Evolutionary conservation across 2,888 invertebrate species (phyloP), one percentile per base, ranked within the genome.

Genomic region (Cetonia aurata): DNA sequence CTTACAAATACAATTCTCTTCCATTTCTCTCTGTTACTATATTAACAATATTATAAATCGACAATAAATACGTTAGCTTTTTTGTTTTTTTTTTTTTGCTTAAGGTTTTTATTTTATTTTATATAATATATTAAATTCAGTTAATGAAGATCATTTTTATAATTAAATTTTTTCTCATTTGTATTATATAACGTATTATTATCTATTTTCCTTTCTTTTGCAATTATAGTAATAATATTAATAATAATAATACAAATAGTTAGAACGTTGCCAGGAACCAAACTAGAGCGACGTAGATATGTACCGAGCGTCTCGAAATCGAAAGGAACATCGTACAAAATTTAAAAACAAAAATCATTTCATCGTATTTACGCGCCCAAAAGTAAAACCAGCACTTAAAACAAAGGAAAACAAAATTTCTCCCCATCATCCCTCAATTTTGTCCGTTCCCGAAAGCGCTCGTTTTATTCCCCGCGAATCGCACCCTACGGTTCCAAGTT

Each of bases 1-100:
- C 48, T 57, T 55, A 48, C 19, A 25, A 59, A 48, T 69, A 69
- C 69, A 69, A 69, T 69, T 37, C 37, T 37, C 9, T 37, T 10
- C 8, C 10, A 4, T 8, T 4, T 37, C 6, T 37, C 6, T 10
- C 37, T 8, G 37, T 37, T 37, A 37, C 37, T 37, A 37, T 10
- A 37, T 69, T 70, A 70, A 70, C 70, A 66, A 55, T 55, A 33
- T 33, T 55, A 60, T 60, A 66, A 67, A 70, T 67, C 57, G 65
- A 70, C 66, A 70, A 70, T 70, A 70, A 70, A 70, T 70, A 70
- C 70, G 55, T 46, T 53, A 52, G 52, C 50, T 17, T 70, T 56
- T 66, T 44, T 52, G 17, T 66, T 12, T n/a, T 67, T 25, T 67
- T 31, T 41, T 66, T 12, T n/a, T 67, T 25, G 55, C 15, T 41